phyloP scores from a whole-genome alignment of 1,140 invertebrate species.

The Apolygus lucorum region DNA sequence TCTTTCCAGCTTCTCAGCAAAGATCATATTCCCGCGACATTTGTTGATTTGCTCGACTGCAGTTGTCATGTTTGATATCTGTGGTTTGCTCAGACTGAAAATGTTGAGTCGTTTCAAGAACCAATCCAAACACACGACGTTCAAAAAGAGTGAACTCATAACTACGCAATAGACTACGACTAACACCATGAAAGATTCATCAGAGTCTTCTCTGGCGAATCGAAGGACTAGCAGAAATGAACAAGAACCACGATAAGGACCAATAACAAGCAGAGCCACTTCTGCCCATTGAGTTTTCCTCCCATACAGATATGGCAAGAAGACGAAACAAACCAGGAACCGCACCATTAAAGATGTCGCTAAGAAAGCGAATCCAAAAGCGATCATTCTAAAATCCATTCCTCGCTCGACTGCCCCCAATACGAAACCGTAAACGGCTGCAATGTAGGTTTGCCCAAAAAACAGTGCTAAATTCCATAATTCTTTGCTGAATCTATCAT shows the following conservation, averaged over 20 bases:
- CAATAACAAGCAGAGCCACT: background rate
- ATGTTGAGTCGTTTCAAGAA: background rate
- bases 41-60: slow-evolving; percentile 10
- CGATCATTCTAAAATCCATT: background rate
- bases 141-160: background rate
- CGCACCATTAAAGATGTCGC: background rate
- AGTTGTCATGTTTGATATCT: slow-evolving; percentile 1
- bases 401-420: background rate
- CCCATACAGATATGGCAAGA: background rate
- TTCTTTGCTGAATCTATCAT: background rate
- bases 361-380: background rate
- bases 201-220: background rate
- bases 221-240: background rate
- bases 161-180: background rate
- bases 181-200: background rate
- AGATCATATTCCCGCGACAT: slow-evolving; percentile 15
- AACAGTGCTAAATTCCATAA: background rate
- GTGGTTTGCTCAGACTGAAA: slow-evolving; percentile 2
- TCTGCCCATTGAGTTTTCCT: background rate
- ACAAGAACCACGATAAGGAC: background rate
- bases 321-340: background rate
- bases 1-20: slow-evolving; percentile 11
- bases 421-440: background rate
- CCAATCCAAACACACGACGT: slow-evolving; percentile 1
- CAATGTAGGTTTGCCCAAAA: background rate